These are phyloP conservation scores for Pseudachorutes palmiensis DNA, from an alignment of 1,140 invertebrate genomes.

Conservation along the genomic window DNA sequence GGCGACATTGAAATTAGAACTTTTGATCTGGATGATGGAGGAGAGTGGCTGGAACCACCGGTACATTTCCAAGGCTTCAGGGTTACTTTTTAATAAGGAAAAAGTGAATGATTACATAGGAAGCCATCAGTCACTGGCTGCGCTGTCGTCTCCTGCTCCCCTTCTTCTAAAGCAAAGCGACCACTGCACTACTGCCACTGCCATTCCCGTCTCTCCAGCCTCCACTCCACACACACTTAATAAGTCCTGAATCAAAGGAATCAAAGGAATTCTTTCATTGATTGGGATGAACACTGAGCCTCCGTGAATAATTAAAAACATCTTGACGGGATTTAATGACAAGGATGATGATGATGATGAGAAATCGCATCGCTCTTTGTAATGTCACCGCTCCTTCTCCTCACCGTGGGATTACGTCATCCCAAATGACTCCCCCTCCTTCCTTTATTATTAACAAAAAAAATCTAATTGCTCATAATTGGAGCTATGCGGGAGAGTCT, in stretches of 20 bases:
- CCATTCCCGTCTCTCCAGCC: too few relatives aligned
- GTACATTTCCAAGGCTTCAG: not conserved
- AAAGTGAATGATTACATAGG: conserved; percentile 35
- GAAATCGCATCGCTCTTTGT: conserved; percentile 21
- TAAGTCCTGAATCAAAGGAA: too few relatives aligned
- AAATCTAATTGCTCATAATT: conserved; percentile 40
- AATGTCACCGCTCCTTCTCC: conserved; percentile 21
- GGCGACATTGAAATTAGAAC: conserved; percentile 2
- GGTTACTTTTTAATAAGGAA: conserved; percentile 30
- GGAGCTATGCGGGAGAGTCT: conserved; percentile 28
- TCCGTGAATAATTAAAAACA: conserved; percentile 39
- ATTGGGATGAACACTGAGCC: conserved; percentile 31
- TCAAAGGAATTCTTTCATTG: conserved; percentile 39
- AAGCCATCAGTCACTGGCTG: conserved; percentile 34
- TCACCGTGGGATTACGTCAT: conserved; percentile 12
- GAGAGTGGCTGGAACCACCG: conserved; percentile 19
- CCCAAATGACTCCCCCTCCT: conserved; percentile 17
- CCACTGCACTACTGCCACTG: too few relatives aligned
- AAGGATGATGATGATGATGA: conserved; percentile 27
- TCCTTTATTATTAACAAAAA: conserved; percentile 29
- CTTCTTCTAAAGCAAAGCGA: conserved; percentile 15
- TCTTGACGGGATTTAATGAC: conserved; percentile 29
- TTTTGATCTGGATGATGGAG: not conserved
- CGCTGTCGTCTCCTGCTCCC: conserved; percentile 25
- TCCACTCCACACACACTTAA: too few relatives aligned